phyloP scores from a whole-genome alignment of 2,797 vertebrate genomes.

The Manis crassicaudata region DNA sequence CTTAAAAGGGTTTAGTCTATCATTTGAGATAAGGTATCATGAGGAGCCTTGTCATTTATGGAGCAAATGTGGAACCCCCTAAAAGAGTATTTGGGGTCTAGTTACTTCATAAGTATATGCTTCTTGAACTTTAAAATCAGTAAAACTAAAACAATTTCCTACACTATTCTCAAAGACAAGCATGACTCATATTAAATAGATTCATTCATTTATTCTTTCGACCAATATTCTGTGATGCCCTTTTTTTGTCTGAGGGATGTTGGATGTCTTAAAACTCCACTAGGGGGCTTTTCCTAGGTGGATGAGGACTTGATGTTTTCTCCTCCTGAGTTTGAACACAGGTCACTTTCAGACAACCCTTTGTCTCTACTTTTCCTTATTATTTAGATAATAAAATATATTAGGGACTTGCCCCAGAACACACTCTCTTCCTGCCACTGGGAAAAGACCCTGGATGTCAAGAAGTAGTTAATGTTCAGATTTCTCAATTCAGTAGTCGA shows the following conservation, averaged over 20 bases:
- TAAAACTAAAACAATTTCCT: not conserved
- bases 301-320: not conserved
- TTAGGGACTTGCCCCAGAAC: not conserved
- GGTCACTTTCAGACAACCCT: not conserved
- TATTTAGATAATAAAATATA: slow-evolving; percentile 22
- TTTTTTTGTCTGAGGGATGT: slow-evolving; percentile 22
- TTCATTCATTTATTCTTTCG: slow-evolving; percentile 42
- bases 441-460: slow-evolving; percentile 38
- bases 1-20: not conserved
- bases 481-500: slow-evolving; percentile 15
- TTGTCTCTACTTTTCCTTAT: slow-evolving; percentile 20
- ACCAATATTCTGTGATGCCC: slow-evolving; percentile 9
- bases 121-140: slow-evolving; percentile 48
- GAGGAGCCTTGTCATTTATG: not conserved
- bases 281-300: not conserved
- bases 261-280: slow-evolving; percentile 21
- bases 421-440: not conserved
- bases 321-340: not conserved
- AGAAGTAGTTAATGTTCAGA: not conserved
- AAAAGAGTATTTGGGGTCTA: not conserved
- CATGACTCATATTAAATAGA: not conserved
- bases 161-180: slow-evolving; percentile 28
- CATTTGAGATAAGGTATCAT: not conserved
- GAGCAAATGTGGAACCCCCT: not conserved
- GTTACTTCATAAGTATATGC: not conserved